phyloP scores from a whole-genome alignment of 2,888 invertebrate genomes.

The Thecocarcelia acutangulata region DNA sequence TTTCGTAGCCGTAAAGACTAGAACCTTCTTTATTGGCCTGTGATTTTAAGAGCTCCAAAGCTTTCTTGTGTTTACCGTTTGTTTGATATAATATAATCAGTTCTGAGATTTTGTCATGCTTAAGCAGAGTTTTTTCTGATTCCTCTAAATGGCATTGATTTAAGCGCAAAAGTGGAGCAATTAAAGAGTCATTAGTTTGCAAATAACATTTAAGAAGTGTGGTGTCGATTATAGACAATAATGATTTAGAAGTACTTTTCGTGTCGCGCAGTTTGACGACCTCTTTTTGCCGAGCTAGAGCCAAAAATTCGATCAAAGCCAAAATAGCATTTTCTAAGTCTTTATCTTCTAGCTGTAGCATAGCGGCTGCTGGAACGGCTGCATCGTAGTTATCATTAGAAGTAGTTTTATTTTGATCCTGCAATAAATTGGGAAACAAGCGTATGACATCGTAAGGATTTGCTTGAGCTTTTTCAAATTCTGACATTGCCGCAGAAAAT shows the following conservation, averaged over 20 bases:
- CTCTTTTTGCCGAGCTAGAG: conserved; percentile 86
- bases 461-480: conserved; percentile 93
- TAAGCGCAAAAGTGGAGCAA: conserved; percentile 93
- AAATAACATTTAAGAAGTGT: conserved; percentile 98
- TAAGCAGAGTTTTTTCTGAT: conserved; percentile 93
- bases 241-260: conserved; percentile 76
- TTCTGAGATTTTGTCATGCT: conserved; percentile 94
- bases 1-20: conserved; percentile 89
- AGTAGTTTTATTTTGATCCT: conserved; percentile 74
- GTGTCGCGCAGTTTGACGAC: conserved; percentile 78
- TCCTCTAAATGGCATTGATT: conserved; percentile 97
- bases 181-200: conserved; percentile 97
- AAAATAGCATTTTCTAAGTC: conserved; percentile 93
- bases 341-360: conserved; percentile 86
- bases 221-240: conserved; percentile 97
- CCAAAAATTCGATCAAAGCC: conserved; percentile 94
- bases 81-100: conserved; percentile 97
- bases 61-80: conserved; percentile 95
- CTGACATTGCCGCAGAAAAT: conserved; percentile 94
- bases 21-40: conserved; percentile 86
- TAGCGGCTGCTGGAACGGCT: conserved; percentile 63
- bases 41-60: conserved; percentile 91
- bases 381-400: conserved; percentile 59
- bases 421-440: conserved; percentile 92
- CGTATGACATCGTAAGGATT: conserved; percentile 98